Evolutionary conservation across 2,113 vertebrate species (phyloP).

Genomic region (Copsychus sechellarum): DNA sequence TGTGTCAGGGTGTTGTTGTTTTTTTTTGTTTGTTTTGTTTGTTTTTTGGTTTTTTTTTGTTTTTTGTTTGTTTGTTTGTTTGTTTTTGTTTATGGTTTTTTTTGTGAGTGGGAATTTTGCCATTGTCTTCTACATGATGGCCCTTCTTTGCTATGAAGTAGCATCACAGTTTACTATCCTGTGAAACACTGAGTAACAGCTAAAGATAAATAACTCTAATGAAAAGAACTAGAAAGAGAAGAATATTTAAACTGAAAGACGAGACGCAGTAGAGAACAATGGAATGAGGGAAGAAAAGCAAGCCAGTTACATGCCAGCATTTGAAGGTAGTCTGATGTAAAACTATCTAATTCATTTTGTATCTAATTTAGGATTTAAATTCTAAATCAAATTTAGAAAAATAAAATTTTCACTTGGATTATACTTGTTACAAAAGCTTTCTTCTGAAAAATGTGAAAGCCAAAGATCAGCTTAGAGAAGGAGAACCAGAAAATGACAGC

Average conservation of each 20-base stretch:
- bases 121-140: not conserved
- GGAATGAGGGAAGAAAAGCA: not conserved
- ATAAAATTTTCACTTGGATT: not conserved
- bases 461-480: not conserved
- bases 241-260: not conserved
- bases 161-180: not conserved
- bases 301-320: not conserved
- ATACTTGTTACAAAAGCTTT: not conserved
- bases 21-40: not conserved
- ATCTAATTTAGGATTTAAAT: not conserved
- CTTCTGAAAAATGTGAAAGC: not conserved
- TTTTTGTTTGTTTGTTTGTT: not conserved
- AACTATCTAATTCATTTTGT: not conserved
- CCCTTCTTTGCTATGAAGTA: not conserved
- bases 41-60: not conserved
- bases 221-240: not conserved
- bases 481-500: not conserved
- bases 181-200: not conserved
- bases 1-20: not conserved
- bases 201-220: not conserved
- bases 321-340: not conserved
- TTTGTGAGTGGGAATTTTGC: not conserved
- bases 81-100: not conserved
- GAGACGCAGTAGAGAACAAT: not conserved
- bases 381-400: not conserved